Percentiles rank a stretch among this genome's conserved stretches.
Evolutionary conservation across 2,113 vertebrate genomes (phyloP).

Genomic region (Onychorhynchus coronatus): DNA sequence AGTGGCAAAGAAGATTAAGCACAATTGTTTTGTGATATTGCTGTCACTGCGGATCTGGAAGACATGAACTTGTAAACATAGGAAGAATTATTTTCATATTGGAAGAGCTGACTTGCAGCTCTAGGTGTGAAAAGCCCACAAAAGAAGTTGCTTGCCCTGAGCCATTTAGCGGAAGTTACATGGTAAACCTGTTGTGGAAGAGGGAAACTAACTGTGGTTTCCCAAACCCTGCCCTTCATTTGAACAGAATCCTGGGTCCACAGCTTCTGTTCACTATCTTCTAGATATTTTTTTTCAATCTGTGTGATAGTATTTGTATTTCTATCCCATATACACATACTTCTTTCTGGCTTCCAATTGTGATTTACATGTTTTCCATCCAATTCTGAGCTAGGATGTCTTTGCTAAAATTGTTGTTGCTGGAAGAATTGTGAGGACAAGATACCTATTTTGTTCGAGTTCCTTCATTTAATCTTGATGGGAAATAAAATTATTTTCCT

Average conservation of each 20-base stretch:
- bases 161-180: neutral
- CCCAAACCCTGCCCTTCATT: neutral
- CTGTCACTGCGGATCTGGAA: neutral
- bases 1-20: neutral
- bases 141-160: neutral
- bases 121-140: neutral
- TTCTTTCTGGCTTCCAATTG: neutral
- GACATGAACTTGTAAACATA: neutral
- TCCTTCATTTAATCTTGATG: neutral
- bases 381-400: neutral
- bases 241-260: neutral
- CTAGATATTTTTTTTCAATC: neutral
- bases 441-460: neutral
- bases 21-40: neutral
- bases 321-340: neutral
- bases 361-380: neutral
- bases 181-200: neutral
- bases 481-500: conserved; percentile 11
- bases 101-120: neutral
- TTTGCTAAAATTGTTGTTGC: neutral
- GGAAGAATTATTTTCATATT: neutral
- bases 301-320: neutral
- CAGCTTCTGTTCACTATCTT: neutral
- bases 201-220: neutral
- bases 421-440: neutral